Conservation (phyloP, 2,113 vertebrate species). For the Butorides virescens region DNA sequence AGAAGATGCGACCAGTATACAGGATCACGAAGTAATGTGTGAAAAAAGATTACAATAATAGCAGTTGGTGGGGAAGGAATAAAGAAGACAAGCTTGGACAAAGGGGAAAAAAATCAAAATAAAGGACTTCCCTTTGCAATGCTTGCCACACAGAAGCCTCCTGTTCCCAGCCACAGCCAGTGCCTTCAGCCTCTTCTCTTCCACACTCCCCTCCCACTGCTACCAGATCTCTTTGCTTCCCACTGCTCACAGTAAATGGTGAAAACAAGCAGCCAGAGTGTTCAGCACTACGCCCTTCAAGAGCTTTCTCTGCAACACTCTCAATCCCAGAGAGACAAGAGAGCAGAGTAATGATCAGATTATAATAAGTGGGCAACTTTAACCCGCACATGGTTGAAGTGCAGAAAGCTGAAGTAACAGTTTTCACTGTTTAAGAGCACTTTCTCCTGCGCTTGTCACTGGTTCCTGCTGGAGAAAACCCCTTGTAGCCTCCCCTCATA, state of each 20-base stretch:
- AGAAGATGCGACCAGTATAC: rapidly evolving
- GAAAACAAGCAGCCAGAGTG: not conserved
- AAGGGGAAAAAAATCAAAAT: not conserved
- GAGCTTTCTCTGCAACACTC: not conserved
- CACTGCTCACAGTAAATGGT: not conserved
- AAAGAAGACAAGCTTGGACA: not conserved
- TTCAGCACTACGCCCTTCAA: not conserved
- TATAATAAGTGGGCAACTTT: not conserved
- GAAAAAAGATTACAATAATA: not conserved
- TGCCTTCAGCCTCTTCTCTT: not conserved
- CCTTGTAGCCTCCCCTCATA: not conserved
- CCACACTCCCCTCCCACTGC: not conserved
- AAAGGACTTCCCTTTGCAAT: not conserved
- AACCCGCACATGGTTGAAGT: not conserved
- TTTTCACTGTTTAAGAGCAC: not conserved
- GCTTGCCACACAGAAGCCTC: not conserved
- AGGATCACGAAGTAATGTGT: not conserved
- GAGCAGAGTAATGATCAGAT: not conserved
- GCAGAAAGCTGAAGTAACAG: not conserved
- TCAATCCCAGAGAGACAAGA: not conserved
- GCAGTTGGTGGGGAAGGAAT: not conserved
- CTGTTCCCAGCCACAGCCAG: not conserved
- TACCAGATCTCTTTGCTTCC: not conserved
- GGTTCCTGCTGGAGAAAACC: not conserved
- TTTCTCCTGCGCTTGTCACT: not conserved